These are phyloP conservation scores for Saccopteryx leptura DNA, from an alignment of 2,113 vertebrate genomes.

Conservation along the genomic window DNA sequence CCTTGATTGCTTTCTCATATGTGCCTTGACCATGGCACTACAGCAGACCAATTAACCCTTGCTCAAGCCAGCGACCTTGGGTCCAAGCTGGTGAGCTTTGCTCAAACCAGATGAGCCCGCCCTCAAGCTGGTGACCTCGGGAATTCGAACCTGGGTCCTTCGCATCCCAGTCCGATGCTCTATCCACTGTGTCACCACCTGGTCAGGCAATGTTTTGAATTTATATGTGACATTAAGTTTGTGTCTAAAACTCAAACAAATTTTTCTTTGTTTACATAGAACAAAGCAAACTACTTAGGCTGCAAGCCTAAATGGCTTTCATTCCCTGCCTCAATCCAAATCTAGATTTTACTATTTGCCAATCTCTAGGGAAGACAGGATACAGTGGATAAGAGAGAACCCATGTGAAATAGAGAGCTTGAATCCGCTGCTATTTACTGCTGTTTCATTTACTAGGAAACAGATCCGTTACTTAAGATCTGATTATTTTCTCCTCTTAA, in stretches of 20 bases:
- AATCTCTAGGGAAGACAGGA: background rate
- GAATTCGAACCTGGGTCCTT: too few species aligned
- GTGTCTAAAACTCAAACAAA: background rate
- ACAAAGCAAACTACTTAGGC: background rate
- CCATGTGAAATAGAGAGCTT: background rate
- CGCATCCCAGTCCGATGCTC: too few species aligned
- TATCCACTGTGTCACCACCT: too few species aligned
- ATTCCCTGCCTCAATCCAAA: background rate
- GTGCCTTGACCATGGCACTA: too few species aligned
- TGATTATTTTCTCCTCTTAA: background rate
- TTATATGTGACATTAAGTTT: background rate
- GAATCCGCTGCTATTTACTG: background rate
- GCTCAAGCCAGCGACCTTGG: too few species aligned
- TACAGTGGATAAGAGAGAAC: background rate
- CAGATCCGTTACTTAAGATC: background rate
- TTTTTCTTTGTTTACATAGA: background rate
- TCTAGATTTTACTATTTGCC: background rate
- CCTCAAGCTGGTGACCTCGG: too few species aligned
- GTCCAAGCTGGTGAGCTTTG: too few species aligned
- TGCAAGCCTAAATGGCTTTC: background rate
- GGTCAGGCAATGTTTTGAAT: too few species aligned
- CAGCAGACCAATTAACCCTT: too few species aligned
- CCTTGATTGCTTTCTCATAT: too few species aligned
- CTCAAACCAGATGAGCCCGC: too few species aligned
- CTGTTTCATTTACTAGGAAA: conserved; percentile 1